Percentiles rank a stretch among this genome's conserved stretches.
Conservation (phyloP, 2,113 vertebrate genomes). For the Brevimyrus niger region DNA sequence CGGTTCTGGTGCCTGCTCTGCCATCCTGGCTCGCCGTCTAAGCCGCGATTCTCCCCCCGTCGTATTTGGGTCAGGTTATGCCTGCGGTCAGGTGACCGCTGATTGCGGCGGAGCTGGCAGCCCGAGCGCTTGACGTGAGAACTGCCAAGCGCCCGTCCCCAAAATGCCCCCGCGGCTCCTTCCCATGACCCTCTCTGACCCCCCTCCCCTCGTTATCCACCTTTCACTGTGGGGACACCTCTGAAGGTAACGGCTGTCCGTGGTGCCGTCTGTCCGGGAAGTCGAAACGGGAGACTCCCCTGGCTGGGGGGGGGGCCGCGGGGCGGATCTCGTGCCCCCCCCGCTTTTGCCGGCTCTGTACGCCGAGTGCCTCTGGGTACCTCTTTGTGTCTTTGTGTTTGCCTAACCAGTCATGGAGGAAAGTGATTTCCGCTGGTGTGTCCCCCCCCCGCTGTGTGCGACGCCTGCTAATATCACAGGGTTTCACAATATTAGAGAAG, state of each 20-base stretch:
- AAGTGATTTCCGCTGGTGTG: background rate
- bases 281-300: slow-evolving; percentile 39
- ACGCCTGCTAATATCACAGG: background rate
- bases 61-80: slow-evolving; percentile 24
- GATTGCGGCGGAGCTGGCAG: slow-evolving; percentile 13
- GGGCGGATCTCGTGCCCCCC: slow-evolving; percentile 32
- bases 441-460: background rate
- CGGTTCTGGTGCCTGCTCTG: background rate
- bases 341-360: slow-evolving; percentile 16
- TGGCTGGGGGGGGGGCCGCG: slow-evolving; percentile 21
- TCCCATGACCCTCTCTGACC: background rate
- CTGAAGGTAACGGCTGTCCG: slow-evolving; percentile 34
- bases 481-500: background rate
- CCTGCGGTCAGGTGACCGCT: slow-evolving; percentile 26
- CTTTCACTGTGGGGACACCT: slow-evolving; percentile 3
- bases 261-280: slow-evolving; percentile 38
- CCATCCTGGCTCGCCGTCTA: background rate
- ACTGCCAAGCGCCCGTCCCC: slow-evolving; percentile 23
- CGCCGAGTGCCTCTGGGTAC: background rate
- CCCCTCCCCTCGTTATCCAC: slow-evolving; percentile 5
- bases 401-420: background rate
- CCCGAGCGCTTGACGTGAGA: slow-evolving; percentile 14
- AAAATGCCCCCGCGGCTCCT: slow-evolving; percentile 1
- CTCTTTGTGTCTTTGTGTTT: slow-evolving; percentile 6
- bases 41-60: background rate